A percentile compares a stretch with the other conserved stretches of the same genome.
These are phyloP conservation scores for Nipponacmea schrenckii DNA, from an alignment of 2,888 invertebrate species.

Conservation along the genomic window DNA sequence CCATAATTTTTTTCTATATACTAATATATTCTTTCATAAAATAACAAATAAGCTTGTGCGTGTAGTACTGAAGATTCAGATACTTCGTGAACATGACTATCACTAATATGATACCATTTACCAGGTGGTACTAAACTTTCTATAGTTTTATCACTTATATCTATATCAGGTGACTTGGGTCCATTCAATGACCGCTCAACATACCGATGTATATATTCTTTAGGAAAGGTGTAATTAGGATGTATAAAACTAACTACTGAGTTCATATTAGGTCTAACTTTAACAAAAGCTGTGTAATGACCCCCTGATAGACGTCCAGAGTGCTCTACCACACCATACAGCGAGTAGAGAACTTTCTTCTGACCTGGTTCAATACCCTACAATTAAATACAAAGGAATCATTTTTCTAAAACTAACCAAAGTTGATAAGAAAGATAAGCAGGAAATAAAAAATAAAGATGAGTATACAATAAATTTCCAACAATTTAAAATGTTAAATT, in stretches of 20 bases:
- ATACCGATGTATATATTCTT: conserved; percentile 48
- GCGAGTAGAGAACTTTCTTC: conserved; percentile 81
- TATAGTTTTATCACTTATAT: conserved; percentile 43
- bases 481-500: too few relatives aligned
- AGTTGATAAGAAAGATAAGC: neutral
- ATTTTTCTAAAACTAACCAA: neutral
- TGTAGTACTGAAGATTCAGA: conserved; percentile 81
- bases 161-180: conserved; percentile 37
- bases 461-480: neutral
- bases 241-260: conserved; percentile 50
- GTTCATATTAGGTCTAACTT: conserved; percentile 72
- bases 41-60: conserved; percentile 93
- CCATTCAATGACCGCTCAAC: conserved; percentile 34
- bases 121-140: conserved; percentile 70
- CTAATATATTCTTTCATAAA: conserved; percentile 87
- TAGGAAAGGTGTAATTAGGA: conserved; percentile 36
- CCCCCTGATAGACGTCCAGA: conserved; percentile 90
- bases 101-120: conserved; percentile 94
- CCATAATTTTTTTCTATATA: too few relatives aligned
- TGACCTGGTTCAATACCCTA: conserved; percentile 70
- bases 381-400: conserved; percentile 27
- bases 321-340: conserved; percentile 96
- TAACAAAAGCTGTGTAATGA: conserved; percentile 94
- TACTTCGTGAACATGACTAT: conserved; percentile 85
- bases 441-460: too few relatives aligned